A percentile compares a stretch with the other conserved stretches of the same genome.
Conservation (phyloP, 2,888 invertebrate genomes). For the Boloria euphrosyne region DNA sequence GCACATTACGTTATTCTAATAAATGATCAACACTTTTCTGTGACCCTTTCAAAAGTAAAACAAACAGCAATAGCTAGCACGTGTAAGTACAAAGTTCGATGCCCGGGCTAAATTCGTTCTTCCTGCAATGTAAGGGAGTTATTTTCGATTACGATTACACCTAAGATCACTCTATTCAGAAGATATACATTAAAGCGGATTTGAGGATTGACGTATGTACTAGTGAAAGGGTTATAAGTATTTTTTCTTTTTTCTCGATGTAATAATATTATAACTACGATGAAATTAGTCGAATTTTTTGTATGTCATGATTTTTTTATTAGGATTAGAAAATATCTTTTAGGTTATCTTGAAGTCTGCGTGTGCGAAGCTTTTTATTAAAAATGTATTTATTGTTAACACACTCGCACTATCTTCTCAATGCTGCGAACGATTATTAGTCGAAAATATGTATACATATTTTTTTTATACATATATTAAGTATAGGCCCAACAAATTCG, state of each 20-base stretch:
- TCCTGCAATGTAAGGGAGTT: slow-evolving; percentile 54
- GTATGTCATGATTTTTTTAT: too few relatives aligned
- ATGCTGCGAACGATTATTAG: too few relatives aligned
- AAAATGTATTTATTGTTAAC: too few relatives aligned
- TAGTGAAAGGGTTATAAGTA: not conserved
- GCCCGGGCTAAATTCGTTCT: slow-evolving; percentile 70
- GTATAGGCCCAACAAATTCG: too few relatives aligned
- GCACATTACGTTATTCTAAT: not conserved
- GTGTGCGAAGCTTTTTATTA: too few relatives aligned
- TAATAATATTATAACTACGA: not conserved
- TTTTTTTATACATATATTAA: too few relatives aligned
- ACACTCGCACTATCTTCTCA: too few relatives aligned
- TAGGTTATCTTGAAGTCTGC: too few relatives aligned
- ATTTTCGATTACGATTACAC: slow-evolving; percentile 52
- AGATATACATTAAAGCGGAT: slow-evolving; percentile 36
- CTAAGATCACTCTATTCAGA: slow-evolving; percentile 40
- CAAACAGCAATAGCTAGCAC: slow-evolving; percentile 54
- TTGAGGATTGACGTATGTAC: slow-evolving; percentile 36
- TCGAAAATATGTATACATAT: too few relatives aligned
- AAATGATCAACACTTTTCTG: slow-evolving; percentile 4
- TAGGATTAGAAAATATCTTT: too few relatives aligned
- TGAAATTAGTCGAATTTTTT: not conserved
- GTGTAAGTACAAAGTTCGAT: slow-evolving; percentile 64
- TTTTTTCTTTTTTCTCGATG: not conserved
- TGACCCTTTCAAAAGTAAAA: slow-evolving; percentile 32